phyloP scores from a whole-genome alignment of 1,140 invertebrate species.

The Drosophila nikananu region DNA sequence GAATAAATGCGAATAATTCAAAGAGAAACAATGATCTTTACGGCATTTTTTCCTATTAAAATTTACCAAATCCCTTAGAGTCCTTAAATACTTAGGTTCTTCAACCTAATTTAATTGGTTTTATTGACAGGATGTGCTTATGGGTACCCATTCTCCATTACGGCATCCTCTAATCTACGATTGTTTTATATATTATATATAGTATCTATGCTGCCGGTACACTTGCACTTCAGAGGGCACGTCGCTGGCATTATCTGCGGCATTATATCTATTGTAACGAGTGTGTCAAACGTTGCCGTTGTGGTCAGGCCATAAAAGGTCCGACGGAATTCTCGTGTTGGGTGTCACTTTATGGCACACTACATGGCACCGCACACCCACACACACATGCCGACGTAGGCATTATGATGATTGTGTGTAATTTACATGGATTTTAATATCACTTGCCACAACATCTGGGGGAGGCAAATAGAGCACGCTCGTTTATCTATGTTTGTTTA shows the following conservation, averaged over 20 bases:
- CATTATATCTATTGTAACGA: conserved; percentile 46
- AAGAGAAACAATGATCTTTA: background rate
- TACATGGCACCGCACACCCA: conserved; percentile 23
- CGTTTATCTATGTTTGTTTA: conserved; percentile 19
- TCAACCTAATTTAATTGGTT: background rate
- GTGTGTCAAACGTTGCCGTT: conserved; percentile 49
- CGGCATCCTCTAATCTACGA: conserved; percentile 31
- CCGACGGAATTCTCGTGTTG: conserved; percentile 59
- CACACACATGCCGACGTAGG: conserved; percentile 41
- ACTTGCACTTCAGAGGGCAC: conserved; percentile 39
- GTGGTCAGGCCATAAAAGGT: conserved; percentile 65
- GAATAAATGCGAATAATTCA: background rate
- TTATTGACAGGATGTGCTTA: conserved; percentile 15
- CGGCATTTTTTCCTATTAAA: background rate
- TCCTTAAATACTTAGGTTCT: background rate
- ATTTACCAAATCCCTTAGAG: too few species aligned
- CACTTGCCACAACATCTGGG: conserved; percentile 36
- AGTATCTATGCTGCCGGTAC: conserved; percentile 24
- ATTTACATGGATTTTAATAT: conserved; percentile 82
- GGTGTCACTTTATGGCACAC: conserved; percentile 72
- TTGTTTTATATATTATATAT: conserved; percentile 5
- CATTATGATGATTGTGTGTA: conserved; percentile 75
- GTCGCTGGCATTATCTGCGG: conserved; percentile 44
- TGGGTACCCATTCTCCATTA: conserved; percentile 9
- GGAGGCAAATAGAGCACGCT: conserved; percentile 30